Conservation (phyloP, 2,888 invertebrate genomes). For the Pinctada fucata region DNA sequence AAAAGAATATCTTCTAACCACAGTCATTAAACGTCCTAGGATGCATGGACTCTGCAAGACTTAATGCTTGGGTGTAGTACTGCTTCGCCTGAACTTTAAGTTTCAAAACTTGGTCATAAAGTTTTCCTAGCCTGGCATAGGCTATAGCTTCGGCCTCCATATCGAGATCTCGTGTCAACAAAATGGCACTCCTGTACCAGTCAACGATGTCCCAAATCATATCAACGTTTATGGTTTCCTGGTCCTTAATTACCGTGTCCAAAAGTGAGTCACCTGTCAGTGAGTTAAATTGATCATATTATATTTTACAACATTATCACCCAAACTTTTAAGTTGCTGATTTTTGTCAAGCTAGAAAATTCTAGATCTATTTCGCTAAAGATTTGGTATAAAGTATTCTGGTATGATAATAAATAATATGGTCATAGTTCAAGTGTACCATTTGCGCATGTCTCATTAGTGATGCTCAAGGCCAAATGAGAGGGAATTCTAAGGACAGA, state of each 20-base stretch:
- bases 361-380: no score
- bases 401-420: no score
- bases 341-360: no score
- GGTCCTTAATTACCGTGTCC: constrained; percentile 38
- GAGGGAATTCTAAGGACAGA: no score
- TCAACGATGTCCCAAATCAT: constrained; percentile 59
- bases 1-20: constrained; percentile 16
- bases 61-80: constrained; percentile 40
- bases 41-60: constrained; percentile 44
- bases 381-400: no score
- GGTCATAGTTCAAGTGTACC: no score
- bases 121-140: constrained; percentile 41
- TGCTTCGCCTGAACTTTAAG: constrained; percentile 48
- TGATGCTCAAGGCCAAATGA: no score
- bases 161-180: constrained; percentile 45
- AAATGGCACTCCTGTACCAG: constrained; percentile 50
- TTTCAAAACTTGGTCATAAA: constrained; percentile 52
- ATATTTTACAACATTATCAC: no score
- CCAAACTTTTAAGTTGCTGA: no score
- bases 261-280: constrained; percentile 50
- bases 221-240: constrained; percentile 54
- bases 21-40: constrained; percentile 31
- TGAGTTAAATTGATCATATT: no score
- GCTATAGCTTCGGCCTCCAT: constrained; percentile 53
- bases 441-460: no score